phyloP scores from a whole-genome alignment of 2,113 vertebrate species.

The Melozone crissalis region DNA sequence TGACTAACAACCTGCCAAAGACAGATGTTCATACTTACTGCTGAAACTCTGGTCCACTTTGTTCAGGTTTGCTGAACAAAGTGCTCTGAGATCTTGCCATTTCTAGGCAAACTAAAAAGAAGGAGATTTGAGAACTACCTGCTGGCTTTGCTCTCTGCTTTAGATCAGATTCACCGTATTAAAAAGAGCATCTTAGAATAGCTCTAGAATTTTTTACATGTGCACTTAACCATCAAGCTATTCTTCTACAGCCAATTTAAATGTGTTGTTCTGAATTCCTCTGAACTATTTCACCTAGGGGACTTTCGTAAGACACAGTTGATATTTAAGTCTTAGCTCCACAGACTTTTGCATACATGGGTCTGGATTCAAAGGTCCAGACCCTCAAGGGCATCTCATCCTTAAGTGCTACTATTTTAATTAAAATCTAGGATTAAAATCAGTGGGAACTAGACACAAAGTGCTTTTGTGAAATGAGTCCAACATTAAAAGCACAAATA shows the following conservation, averaged over 20 bases:
- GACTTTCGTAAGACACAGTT: neutral
- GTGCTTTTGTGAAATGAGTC: neutral
- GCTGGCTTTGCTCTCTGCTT: neutral
- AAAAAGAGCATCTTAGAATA: neutral
- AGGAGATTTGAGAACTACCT: neutral
- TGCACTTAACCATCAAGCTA: neutral
- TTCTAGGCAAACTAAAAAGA: slow-evolving; percentile 12
- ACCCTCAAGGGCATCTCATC: neutral
- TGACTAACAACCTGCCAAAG: slow-evolving; percentile 12
- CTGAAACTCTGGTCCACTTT: slow-evolving; percentile 30
- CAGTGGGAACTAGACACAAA: slow-evolving; percentile 5
- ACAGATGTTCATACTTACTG: slow-evolving; percentile 26
- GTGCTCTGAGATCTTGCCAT: slow-evolving; percentile 32
- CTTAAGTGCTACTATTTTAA: neutral
- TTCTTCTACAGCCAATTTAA: neutral
- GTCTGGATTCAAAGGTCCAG: neutral
- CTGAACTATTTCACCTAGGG: neutral
- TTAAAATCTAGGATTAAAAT: slow-evolving; percentile 29
- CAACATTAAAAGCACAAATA: neutral
- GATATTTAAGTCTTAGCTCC: neutral
- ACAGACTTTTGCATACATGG: neutral
- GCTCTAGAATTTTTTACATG: neutral
- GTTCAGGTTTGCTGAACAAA: slow-evolving; percentile 56
- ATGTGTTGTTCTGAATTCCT: neutral
- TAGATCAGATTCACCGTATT: neutral